Conservation (phyloP, 2,797 vertebrate genomes). For the Acrocephalus scirpaceus region DNA sequence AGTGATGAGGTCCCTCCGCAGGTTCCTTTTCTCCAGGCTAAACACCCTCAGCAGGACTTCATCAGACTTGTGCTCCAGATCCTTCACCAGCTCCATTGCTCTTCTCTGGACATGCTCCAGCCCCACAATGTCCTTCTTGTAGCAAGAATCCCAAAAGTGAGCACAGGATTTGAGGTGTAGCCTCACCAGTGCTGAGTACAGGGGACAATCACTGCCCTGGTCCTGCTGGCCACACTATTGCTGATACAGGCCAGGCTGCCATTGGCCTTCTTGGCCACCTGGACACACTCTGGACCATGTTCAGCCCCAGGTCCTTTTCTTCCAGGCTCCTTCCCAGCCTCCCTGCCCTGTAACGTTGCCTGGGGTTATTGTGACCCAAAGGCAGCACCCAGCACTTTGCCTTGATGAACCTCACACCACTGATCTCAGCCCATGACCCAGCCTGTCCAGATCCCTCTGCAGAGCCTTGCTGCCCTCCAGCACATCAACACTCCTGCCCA, state of each 20-base stretch:
- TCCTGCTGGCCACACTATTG: not conserved
- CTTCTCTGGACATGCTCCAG: not conserved
- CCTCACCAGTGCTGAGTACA: not conserved
- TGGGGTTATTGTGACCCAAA: not conserved
- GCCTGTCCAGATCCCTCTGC: not conserved
- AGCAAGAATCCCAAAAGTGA: not conserved
- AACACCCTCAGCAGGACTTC: not conserved
- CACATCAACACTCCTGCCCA: not conserved
- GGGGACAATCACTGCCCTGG: accelerated
- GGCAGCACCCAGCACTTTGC: not conserved
- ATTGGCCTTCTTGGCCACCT: not conserved
- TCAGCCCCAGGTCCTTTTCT: not conserved
- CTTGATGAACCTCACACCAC: not conserved
- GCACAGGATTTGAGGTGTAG: not conserved
- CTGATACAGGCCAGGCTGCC: not conserved
- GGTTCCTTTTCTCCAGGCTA: not conserved
- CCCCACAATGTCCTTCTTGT: too few relatives aligned
- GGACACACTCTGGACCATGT: not conserved
- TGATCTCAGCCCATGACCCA: not conserved
- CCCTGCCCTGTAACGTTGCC: not conserved
- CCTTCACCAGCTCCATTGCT: not conserved
- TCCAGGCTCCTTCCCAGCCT: not conserved
- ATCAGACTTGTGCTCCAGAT: not conserved
- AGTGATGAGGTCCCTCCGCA: not conserved
- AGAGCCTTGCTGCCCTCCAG: not conserved